A percentile compares a stretch with the other conserved stretches of the same genome.
These are phyloP conservation scores for Limosa lapponica DNA, from an alignment of 2,797 vertebrate genomes.

Conservation along the genomic window DNA sequence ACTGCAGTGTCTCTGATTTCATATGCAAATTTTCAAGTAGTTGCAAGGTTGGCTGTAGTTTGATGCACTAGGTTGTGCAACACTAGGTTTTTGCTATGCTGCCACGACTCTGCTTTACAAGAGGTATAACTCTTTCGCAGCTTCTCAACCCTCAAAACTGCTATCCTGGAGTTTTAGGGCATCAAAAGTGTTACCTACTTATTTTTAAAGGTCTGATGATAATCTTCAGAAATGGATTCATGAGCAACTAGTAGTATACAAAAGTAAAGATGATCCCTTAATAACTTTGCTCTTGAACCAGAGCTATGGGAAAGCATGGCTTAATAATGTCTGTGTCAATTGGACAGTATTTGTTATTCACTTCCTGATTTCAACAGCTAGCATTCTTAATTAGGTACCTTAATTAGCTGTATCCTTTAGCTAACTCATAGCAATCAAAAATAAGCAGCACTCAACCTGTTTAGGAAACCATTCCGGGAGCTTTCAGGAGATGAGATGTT, in stretches of 20 bases:
- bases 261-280: background rate
- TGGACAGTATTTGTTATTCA: background rate
- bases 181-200: background rate
- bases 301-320: background rate
- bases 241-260: background rate
- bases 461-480: background rate
- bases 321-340: background rate
- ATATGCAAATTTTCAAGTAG: background rate
- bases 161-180: background rate
- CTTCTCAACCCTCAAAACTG: background rate
- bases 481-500: background rate
- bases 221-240: background rate
- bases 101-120: background rate
- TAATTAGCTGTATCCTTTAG: background rate
- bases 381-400: background rate
- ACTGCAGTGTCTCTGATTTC: background rate
- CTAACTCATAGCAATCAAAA: background rate
- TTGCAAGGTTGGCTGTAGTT: background rate
- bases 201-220: background rate
- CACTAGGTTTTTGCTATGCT: background rate
- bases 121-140: background rate
- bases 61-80: background rate
- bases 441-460: background rate
- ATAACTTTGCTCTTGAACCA: background rate
- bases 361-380: background rate